Base-by-base conservation (phyloP, 2,888 invertebrate species). In the Drosophila trichaetosa region DNA sequence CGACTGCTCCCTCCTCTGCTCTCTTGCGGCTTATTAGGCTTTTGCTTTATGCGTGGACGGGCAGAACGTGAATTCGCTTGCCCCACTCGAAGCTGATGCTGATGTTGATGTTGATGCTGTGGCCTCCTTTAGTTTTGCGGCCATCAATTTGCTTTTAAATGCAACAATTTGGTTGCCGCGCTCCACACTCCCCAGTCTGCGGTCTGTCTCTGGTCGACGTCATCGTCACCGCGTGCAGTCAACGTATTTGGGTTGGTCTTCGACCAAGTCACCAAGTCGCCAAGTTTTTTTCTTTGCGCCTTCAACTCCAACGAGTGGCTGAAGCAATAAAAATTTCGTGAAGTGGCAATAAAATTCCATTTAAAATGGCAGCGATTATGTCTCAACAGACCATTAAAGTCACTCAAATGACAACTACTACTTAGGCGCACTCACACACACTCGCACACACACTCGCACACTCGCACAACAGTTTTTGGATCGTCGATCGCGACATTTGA, bases 381-480 rank as follows among this genome's bases (percentile, higher is more conserved):
- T 92, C 92, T 92, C 92, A 92, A 92, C 92, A 92, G 92, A 92
- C 92, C 92, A 92, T 92, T 92, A 92, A 92, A 91, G 92, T 92
- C 92, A 91, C 89, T 91, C 88, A 91, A 92, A 91, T 90, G 92
- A 91, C 91, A 91, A 92, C 91, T 91, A 91, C 91, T 91, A 91
- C 90, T 91, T 90, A 89, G 88, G 82, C 89, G 80, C 90, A 78
- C 78, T 68, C 70, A 53, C 58, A 70, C 83, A 72, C 66, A 49
- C 71, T 1, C 27, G 7, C 27, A 24, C 24, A 18, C 27, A 16
- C 21, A 11, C 27, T 6, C 54, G 3, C 63, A 53, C 73, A 66
- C 29, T 49, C 56, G 56, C 56, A 56, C 38, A 56, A 38, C 56
- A 38, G 38, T 54, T 76, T 76, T 67, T 69, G 63, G 74, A 64